Evolutionary conservation across 2,113 vertebrate genomes (phyloP).

Genomic region (Dascyllus trimaculatus): DNA sequence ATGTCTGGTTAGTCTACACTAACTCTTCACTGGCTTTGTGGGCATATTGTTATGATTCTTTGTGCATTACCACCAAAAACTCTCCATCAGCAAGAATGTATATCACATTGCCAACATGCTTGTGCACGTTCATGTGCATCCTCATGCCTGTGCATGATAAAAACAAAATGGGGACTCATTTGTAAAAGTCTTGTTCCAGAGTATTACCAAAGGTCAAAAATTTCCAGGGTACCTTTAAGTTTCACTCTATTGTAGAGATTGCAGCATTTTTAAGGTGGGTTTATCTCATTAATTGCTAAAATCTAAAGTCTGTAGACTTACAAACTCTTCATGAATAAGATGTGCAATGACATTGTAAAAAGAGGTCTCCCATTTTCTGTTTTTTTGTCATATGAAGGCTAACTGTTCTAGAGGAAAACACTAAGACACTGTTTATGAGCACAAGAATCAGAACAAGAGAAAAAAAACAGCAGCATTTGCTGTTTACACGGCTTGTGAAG

Average conservation of each 20-base stretch:
- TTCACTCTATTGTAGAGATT: slow-evolving; percentile 5
- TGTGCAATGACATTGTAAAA: neutral
- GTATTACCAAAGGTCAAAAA: neutral
- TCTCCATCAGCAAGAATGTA: neutral
- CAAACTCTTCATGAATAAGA: slow-evolving; percentile 14
- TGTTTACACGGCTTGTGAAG: slow-evolving; percentile 21
- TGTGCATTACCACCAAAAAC: neutral
- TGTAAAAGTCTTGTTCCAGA: neutral
- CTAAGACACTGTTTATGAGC: slow-evolving; percentile 35
- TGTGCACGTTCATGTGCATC: neutral
- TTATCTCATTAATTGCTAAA: slow-evolving; percentile 11
- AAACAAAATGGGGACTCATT: neutral
- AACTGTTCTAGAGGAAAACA: slow-evolving; percentile 32
- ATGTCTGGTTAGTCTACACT: neutral
- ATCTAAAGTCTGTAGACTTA: slow-evolving; percentile 11
- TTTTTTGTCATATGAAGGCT: slow-evolving; percentile 29
- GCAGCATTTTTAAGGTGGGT: slow-evolving; percentile 30
- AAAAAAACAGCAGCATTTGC: slow-evolving; percentile 42
- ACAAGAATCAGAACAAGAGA: slow-evolving; percentile 13
- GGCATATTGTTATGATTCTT: neutral
- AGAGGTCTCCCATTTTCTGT: slow-evolving; percentile 8
- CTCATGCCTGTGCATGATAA: neutral
- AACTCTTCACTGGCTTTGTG: neutral
- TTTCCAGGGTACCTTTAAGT: slow-evolving; percentile 1
- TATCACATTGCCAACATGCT: neutral